These are phyloP conservation scores for Chironomus tentans DNA, from an alignment of 2,888 invertebrate species.

Conservation along the genomic window DNA sequence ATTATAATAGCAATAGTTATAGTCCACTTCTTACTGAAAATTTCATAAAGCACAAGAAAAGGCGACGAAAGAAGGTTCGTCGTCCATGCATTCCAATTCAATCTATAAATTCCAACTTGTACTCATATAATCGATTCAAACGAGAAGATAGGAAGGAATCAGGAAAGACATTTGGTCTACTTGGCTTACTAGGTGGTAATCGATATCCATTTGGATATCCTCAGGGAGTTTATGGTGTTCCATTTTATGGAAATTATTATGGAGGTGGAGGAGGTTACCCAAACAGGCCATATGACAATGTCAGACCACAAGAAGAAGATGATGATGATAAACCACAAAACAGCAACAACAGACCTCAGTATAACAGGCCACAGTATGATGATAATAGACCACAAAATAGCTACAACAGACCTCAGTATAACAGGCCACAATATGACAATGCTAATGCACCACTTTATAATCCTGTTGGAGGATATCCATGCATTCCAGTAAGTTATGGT, in stretches of 20 bases:
- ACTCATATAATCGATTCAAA: conserved; percentile 1
- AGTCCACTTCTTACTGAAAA: neutral
- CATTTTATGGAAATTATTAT: neutral
- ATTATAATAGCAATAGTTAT: neutral
- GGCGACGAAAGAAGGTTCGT: neutral
- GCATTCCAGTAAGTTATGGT: conserved; percentile 12
- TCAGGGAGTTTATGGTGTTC: neutral
- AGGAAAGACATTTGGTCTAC: conserved; percentile 12
- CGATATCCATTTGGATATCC: neutral
- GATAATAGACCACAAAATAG: too few species aligned
- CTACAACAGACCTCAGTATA: too few species aligned
- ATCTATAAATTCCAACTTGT: neutral
- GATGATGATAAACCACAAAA: neutral
- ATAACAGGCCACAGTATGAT: neutral
- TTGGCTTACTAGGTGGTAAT: neutral
- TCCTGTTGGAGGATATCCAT: conserved; percentile 18
- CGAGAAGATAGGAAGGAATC: neutral
- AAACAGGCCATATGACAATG: neutral
- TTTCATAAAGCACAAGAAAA: neutral
- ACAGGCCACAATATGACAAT: neutral
- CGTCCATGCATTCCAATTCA: conserved; percentile 20
- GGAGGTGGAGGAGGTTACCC: neutral
- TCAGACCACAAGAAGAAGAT: neutral
- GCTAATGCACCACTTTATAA: neutral
- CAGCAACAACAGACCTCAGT: too few species aligned